Conservation (phyloP, 2,888 invertebrate species). For the Syrista parreyssii region DNA sequence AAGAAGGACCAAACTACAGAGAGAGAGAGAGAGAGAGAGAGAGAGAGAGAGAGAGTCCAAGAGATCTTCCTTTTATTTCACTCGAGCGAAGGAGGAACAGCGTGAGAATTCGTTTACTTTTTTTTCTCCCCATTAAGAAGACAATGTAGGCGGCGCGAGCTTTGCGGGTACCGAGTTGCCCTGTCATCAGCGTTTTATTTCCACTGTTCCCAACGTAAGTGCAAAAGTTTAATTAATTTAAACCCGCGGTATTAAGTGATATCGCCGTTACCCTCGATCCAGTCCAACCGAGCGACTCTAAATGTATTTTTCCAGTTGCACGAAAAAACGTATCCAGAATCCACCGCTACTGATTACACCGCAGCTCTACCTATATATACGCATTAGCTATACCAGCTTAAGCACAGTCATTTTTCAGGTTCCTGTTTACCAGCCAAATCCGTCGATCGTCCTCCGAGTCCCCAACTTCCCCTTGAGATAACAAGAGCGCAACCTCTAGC, state of each 20-base stretch:
- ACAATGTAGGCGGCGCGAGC: constrained; percentile 38
- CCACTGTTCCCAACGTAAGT: constrained; percentile 32
- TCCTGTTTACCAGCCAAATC: constrained; percentile 15
- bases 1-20: too few species aligned
- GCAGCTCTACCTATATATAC: too few species aligned
- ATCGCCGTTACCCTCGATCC: constrained; percentile 1
- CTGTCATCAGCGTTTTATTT: constrained; percentile 56
- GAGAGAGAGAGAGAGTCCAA: constrained; percentile 14
- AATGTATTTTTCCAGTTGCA: too few species aligned
- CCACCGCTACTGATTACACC: too few species aligned
- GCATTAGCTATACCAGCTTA: too few species aligned
- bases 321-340: too few species aligned
- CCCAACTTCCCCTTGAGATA: constrained; percentile 28
- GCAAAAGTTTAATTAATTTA: constrained; percentile 55
- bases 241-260: constrained; percentile 47
- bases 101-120: constrained; percentile 57
- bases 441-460: constrained; percentile 11
- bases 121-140: constrained; percentile 47
- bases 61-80: constrained; percentile 47
- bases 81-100: constrained; percentile 45
- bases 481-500: constrained; percentile 28
- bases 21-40: too few species aligned
- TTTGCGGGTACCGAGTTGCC: constrained; percentile 45
- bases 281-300: neutral
- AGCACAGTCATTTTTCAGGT: constrained; percentile 2